A percentile compares a stretch with the other conserved stretches of the same genome.
Conservation (phyloP, 2,113 vertebrate species). For the Hypomesus transpacificus region DNA sequence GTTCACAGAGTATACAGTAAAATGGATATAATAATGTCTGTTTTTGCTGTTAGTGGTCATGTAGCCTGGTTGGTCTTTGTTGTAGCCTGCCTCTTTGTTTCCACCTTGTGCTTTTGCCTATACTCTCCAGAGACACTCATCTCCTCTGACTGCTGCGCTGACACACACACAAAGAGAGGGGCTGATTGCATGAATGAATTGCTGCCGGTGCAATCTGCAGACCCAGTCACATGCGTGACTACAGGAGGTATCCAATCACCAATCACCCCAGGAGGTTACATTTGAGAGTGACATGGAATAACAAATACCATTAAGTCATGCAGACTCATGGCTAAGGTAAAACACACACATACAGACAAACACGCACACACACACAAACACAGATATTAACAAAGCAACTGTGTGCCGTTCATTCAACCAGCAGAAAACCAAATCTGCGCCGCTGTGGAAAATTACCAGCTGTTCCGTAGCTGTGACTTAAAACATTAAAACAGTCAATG, state of each 20-base stretch:
- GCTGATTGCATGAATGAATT: slow-evolving; percentile 49
- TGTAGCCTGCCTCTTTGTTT: slow-evolving; percentile 54
- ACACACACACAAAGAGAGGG: slow-evolving; percentile 55
- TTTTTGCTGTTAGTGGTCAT: not conserved
- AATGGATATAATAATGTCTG: not conserved
- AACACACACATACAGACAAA: not conserved
- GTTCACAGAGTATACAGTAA: too few species aligned
- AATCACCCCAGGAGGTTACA: slow-evolving; percentile 10
- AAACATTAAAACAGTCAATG: slow-evolving; percentile 26
- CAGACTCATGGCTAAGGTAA: not conserved
- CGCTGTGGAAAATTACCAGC: slow-evolving; percentile 22
- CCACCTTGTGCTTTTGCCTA: slow-evolving; percentile 36
- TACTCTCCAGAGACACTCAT: slow-evolving; percentile 51
- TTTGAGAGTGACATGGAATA: slow-evolving; percentile 28
- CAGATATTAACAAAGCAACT: slow-evolving; percentile 22
- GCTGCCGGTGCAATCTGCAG: slow-evolving; percentile 50
- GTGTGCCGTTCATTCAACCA: slow-evolving; percentile 6
- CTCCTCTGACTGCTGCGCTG: slow-evolving; percentile 57
- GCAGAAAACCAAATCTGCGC: slow-evolving; percentile 20
- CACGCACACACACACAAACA: slow-evolving; percentile 19
- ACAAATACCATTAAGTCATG: slow-evolving; percentile 18
- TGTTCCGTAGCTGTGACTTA: slow-evolving; percentile 25
- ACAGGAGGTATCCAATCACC: slow-evolving; percentile 26
- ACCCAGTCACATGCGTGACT: slow-evolving; percentile 37
- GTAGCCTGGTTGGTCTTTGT: not conserved